Percentiles rank a stretch among this genome's conserved stretches.
phyloP scores from a whole-genome alignment of 2,113 vertebrate genomes.

The Numenius arquata region DNA sequence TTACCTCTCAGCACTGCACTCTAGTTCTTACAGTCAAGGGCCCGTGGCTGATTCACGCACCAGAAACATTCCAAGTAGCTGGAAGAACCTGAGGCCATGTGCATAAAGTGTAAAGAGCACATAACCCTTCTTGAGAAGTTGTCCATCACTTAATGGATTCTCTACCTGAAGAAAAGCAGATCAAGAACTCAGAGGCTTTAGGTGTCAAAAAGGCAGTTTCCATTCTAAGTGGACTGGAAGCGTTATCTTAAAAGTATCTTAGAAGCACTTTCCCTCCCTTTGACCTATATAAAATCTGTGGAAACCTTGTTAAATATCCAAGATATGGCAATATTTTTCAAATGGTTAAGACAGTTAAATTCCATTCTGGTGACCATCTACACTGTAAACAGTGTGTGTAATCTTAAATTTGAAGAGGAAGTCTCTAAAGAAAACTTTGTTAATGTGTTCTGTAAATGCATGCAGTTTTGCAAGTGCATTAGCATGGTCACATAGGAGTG shows the following conservation, averaged over 20 bases:
- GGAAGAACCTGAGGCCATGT: not conserved
- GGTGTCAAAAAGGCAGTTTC: conserved; percentile 35
- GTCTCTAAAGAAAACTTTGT: conserved; percentile 41
- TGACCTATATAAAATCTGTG: conserved; percentile 37
- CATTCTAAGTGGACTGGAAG: not conserved
- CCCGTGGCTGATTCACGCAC: not conserved
- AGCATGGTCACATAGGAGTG: not conserved
- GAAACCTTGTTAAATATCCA: conserved; percentile 43
- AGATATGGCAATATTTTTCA: conserved; percentile 21
- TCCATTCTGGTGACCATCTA: conserved; percentile 43
- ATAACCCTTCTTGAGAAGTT: not conserved
- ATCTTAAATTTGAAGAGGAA: conserved; percentile 21
- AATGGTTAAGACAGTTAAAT: conserved; percentile 33
- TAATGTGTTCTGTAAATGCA: not conserved
- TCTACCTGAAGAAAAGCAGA: conserved; percentile 25
- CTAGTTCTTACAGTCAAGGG: not conserved
- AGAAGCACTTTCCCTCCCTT: conserved; percentile 38
- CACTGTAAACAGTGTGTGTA: not conserved
- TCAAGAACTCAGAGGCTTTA: not conserved
- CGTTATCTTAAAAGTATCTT: not conserved
- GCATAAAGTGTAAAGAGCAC: not conserved
- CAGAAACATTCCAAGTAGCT: not conserved
- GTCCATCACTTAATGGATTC: not conserved
- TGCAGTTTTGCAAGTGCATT: not conserved
- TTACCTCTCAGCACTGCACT: not conserved